phyloP scores from a whole-genome alignment of 2,797 vertebrate genomes.

The Xenopus petersii region DNA sequence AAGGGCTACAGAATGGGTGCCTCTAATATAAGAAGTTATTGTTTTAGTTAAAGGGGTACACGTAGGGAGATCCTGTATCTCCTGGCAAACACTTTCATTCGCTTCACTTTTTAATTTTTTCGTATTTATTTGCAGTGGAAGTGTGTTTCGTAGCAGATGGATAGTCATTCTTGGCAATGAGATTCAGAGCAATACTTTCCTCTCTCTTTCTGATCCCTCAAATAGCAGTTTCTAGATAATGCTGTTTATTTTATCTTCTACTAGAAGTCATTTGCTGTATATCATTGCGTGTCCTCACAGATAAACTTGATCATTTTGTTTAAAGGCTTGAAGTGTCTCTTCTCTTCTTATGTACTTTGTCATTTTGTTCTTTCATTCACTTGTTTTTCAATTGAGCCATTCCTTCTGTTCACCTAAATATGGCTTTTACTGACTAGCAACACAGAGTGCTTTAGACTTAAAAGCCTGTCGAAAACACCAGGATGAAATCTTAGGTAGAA shows the following conservation, averaged over 20 bases:
- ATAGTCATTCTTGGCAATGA: neutral
- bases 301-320: conserved; percentile 14
- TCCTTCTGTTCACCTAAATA: conserved; percentile 30
- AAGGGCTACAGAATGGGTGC: too few species aligned
- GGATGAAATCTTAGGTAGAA: conserved; percentile 15
- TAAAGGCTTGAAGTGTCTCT: conserved; percentile 5
- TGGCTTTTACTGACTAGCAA: conserved; percentile 18
- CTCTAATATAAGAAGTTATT: too few species aligned
- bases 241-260: neutral
- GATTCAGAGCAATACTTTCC: neutral
- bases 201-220: neutral
- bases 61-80: too few species aligned
- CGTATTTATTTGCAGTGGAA: too few species aligned
- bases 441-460: conserved; percentile 15
- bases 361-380: conserved; percentile 18
- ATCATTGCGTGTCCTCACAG: neutral
- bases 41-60: too few species aligned
- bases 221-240: neutral
- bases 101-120: too few species aligned
- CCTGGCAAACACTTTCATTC: too few species aligned
- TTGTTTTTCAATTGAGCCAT: conserved; percentile 18
- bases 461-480: conserved; percentile 25
- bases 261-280: conserved; percentile 4
- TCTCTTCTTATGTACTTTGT: conserved; percentile 5
- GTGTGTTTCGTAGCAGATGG: neutral